phyloP scores from a whole-genome alignment of 2,888 invertebrate species.

The Liodrosophila aerea region DNA sequence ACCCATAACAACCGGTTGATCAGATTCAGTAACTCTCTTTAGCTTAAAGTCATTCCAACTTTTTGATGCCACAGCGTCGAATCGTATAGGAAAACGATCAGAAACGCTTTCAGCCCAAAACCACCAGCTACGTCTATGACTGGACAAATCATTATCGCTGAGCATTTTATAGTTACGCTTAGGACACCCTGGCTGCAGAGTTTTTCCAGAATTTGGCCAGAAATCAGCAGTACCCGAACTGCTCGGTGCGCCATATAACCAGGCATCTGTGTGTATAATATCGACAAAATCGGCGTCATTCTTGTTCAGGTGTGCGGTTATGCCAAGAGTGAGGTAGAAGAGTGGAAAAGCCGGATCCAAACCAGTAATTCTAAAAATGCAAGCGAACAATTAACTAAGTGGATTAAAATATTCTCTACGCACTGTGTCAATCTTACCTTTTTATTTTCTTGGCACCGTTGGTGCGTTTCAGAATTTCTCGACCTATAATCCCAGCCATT shows the following conservation, averaged over 20 bases:
- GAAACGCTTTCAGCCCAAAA: constrained; percentile 85
- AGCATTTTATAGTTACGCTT: constrained; percentile 80
- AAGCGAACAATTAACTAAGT: not conserved
- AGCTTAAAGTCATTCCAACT: constrained; percentile 84
- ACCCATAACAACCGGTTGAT: constrained; percentile 76
- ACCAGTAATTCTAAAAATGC: constrained; percentile 83
- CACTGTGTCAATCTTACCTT: too few species aligned
- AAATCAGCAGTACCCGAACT: constrained; percentile 85
- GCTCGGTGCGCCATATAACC: constrained; percentile 85
- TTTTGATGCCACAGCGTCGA: constrained; percentile 84
- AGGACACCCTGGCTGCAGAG: constrained; percentile 86
- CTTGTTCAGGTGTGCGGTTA: constrained; percentile 82
- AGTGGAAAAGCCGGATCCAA: constrained; percentile 86
- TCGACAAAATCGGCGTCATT: constrained; percentile 86
- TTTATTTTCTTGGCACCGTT: constrained; percentile 59
- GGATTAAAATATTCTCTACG: too few species aligned
- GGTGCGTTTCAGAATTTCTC: constrained; percentile 64
- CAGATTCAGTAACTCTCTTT: constrained; percentile 60
- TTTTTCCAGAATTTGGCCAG: constrained; percentile 86
- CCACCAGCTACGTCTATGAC: constrained; percentile 86
- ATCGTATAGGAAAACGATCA: constrained; percentile 79
- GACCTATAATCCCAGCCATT: constrained; percentile 79
- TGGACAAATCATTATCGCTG: constrained; percentile 83
- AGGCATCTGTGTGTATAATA: constrained; percentile 88
- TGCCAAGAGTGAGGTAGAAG: constrained; percentile 82